Evolutionary conservation across 2,113 vertebrate species (phyloP), one percentile per base, ranked within the genome.

Genomic region (Daubentonia madagascariensis): DNA sequence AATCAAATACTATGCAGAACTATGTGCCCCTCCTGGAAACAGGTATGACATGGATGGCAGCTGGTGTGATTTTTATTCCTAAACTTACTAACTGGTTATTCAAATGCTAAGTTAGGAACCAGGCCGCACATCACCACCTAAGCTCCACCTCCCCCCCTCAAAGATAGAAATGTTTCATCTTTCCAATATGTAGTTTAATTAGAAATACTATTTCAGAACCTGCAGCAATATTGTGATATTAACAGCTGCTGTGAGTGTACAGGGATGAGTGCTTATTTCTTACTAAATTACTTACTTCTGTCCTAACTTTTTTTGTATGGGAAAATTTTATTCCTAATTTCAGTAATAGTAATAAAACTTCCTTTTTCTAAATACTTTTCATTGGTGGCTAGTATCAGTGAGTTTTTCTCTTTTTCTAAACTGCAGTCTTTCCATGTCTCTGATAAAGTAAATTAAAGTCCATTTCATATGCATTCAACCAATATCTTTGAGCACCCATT

Each of bases 1-100:
- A 98, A 99, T 99, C 98, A 99, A 99, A 98, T 99, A 99, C 97
- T 99, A 99, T 78, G 99, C 99, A 1, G 99, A 99, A 94, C 99
- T 99, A 65, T 99, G 99, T 87, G 99, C 99, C 14, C 99, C 99
- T 8, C 99, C 99, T 87, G 99, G 99, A 94, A 99, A 99, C 98
- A 99, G 99, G 99, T 99, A 98, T 20, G 92, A 1, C 0, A 0
- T 13, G 70, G 10, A 0, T 3, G 17, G n/a, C 28, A 28, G 11
- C 45, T 32, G 43, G 37, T 8, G 1, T 6, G 28, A 6, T 35
- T 63, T 81, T 37, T 30, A 17, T 43, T 52, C 72, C 48, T 16
- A 32, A 17, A 16, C 11, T 43, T 79, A 37, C 67, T 52, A 1
- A 30, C 22, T 43, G 54, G 43, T 72, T 81, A 8, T 40, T 75